Base-by-base conservation (phyloP, 2,888 invertebrate genomes). In the Aleiodes alternator region DNA sequence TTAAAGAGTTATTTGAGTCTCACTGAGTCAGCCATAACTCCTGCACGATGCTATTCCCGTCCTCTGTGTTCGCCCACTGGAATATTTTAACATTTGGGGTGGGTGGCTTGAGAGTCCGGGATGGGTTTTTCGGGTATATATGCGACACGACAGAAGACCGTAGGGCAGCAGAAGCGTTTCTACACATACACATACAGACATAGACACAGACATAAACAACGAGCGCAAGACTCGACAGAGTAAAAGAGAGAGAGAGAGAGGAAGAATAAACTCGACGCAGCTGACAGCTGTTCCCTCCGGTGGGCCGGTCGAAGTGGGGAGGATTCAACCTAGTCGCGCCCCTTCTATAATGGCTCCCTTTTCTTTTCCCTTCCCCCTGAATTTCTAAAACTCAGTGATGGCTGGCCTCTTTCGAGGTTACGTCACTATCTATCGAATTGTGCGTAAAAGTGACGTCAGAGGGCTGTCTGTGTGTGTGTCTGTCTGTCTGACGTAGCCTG, bases 301-400 rank as follows among this genome's bases (percentile, higher is more conserved):
- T 88, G 88, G 88, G 89, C 87, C 87, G 89, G 87, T 86, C 87
- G 88, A 53, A 23, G 89, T 84, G 87, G 88, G 89, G 88, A 89
- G 89, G 89, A 89, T 89, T 88, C 89, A 88, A 86, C 88, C 89
- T 89, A 89, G 89, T 88, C 89, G 89, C 89, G 89, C 89, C 89
- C 89, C 89, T 89, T 89, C 89, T 88, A 89, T 89, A 89, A 89
- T 89, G 89, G 88, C 90, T 89, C 87, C 90, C 88, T 88, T 89
- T 89, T 87, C 88, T 88, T 87, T 68, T 51, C 88, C 87, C 23
- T 23, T 88, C 87, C 88, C 88, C 88, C 87, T 86, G 14, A 9
- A 23, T 23, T 68, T 64, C 64, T 64, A 64, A 64, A 64, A 86
- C 87, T 82, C 88, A 88, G 88, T 83, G 23, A 89, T 88, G 89